Base-by-base conservation (phyloP, 2,797 vertebrate genomes). In the Semaprochilodus insignis region DNA sequence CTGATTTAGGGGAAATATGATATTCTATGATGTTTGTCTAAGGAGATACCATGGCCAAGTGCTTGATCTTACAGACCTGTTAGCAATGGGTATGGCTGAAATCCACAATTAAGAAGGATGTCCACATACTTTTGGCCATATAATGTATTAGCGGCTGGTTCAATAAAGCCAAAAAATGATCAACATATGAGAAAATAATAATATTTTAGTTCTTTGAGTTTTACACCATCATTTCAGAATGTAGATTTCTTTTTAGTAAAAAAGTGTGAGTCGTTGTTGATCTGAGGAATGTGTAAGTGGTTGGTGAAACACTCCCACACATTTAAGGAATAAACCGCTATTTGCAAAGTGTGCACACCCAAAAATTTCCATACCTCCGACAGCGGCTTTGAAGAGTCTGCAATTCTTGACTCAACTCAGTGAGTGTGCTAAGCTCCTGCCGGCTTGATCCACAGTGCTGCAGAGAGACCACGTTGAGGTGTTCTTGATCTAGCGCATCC, bases 351-450 rank as follows among this genome's bases (percentile, higher is more conserved):
- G 31, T 55, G 44, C 48, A 57, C 21, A 25, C n/a, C 23, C 66
- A 59, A 55, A 19, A 6, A 54, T 27, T 21, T 19, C 55, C 94
- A 92, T 93, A 99, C 98, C 93, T 95, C 85, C 87, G 87, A 85
- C 95, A 93, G 71, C 92, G 93, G 27, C 95, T 94, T 65, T 94
- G 93, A 93, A 97, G 96, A 77, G 93, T 88, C 34, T 89, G 89
- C 76, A 98, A 93, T 57, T 94, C 95, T 87, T 93, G 89, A 34
- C 90, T 89, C 6, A 94, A 81, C 0, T 95, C 93, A 71, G 91
- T 80, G 0, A 89, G 84, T 62, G 87, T 85, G 69, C 55, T 31
- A n/a, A 88, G 60, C 3, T 90, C 86, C 1, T 80, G 66, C 55
- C 88, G 77, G 69, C 87, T 89, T 2, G 93, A 85, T 87, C 93